Percentiles rank a stretch among this genome's conserved stretches.
Conservation (phyloP, 1,140 invertebrate genomes). For the Sminthurides bifidus region DNA sequence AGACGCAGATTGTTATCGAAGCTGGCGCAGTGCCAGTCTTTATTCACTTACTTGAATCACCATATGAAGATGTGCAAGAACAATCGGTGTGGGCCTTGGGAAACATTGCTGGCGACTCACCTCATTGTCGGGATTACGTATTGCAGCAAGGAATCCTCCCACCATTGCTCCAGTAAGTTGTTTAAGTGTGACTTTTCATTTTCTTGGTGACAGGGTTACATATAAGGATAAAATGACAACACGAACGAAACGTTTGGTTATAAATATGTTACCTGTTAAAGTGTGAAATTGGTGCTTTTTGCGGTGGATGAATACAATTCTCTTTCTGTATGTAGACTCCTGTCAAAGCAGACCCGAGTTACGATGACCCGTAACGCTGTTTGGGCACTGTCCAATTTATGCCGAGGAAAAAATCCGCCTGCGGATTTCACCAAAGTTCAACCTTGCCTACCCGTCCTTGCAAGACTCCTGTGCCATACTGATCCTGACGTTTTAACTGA, state of each 20-base stretch:
- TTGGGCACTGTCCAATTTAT: conserved; percentile 92
- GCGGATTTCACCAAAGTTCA: conserved; percentile 81
- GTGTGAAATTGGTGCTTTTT: too few species aligned
- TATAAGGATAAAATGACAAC: too few species aligned
- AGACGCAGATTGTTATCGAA: conserved; percentile 86
- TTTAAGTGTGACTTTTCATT: too few species aligned
- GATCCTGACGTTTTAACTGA: conserved; percentile 88
- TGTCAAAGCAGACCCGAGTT: conserved; percentile 66
- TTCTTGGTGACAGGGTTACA: too few species aligned
- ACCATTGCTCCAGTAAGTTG: conserved; percentile 77
- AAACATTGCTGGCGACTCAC: conserved; percentile 92
- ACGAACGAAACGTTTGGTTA: too few species aligned
- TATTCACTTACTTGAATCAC: conserved; percentile 62
- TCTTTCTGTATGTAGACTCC: conserved; percentile 48
- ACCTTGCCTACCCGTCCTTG: conserved; percentile 71
- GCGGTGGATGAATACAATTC: conserved; percentile 9
- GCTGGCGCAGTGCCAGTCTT: conserved; percentile 88
- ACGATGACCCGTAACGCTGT: conserved; percentile 77
- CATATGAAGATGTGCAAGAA: conserved; percentile 90
- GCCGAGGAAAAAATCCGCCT: conserved; percentile 91
- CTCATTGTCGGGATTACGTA: conserved; percentile 82
- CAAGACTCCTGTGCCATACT: conserved; percentile 71
- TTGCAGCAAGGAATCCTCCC: conserved; percentile 69
- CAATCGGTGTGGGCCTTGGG: conserved; percentile 96
- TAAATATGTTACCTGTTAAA: too few species aligned